Evolutionary conservation across 2,797 vertebrate genomes (phyloP), one percentile per base, ranked within the genome.

Genomic region (Otus scops): DNA sequence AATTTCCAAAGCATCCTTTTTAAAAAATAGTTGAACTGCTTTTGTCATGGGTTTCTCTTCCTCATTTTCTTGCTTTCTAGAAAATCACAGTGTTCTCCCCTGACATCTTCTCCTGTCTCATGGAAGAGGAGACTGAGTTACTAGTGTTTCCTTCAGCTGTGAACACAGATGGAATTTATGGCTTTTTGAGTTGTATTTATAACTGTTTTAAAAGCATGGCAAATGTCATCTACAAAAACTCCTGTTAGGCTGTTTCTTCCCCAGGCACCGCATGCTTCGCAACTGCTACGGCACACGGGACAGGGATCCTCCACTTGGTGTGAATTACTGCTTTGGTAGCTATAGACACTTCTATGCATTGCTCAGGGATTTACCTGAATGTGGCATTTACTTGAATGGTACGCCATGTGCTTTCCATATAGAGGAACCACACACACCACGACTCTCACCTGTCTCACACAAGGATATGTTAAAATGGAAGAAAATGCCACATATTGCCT

Each of bases 141-240:
- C 32, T 90, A 51, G 45, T 79, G 54, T 90, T 32, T 93, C 54
- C 67, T 92, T 94, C 79, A 92, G 41, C 86, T 96, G 81, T 75
- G 71, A 95, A 63, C 84, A 84, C 92, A 91, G 84, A 94, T 92
- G 94, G 92, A 85, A 93, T 83, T 78, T 94, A 85, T 89, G 61
- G 63, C 65, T 95, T 93, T 94, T 78, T 11, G 63, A 16, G 15
- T 61, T 91, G 76, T 84, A 91, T 96, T 96, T 96, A 56, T 77
- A 95, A 88, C 81, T 95, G 75, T 83, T 96, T 95, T 69, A 88
- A 93, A 95, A 96, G 65, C 80, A 86, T 56, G 68, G 70, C 74
- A 95, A 95, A 94, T 91, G 68, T 48, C 79, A 85, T 71, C 57
- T 71, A 64, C 51, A 60, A 70, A 92, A 94, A 45, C 76, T 91